Percentiles rank a stretch among this genome's conserved stretches.
phyloP scores from a whole-genome alignment of 2,797 vertebrate species.

The Anisognathus igniventris region DNA sequence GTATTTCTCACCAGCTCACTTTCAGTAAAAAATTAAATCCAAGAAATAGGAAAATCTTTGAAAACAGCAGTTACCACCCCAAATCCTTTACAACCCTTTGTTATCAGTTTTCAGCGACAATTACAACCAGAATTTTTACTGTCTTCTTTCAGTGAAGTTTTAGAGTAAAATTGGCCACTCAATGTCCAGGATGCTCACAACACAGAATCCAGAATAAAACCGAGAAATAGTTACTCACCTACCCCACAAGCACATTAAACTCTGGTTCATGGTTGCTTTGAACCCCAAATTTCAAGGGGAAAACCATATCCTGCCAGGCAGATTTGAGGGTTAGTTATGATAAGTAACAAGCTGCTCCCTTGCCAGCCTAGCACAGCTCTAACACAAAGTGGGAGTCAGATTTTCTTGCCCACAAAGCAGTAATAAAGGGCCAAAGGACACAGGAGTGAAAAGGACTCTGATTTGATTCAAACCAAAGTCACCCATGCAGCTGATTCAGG shows the following conservation, averaged over 20 bases:
- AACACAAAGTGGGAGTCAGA: not conserved
- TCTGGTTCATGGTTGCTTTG: not conserved
- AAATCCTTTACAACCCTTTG: not conserved
- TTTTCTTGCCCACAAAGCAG: not conserved
- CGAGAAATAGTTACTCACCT: not conserved
- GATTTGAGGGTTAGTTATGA: not conserved
- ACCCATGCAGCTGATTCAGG: not conserved
- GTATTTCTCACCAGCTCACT: not conserved
- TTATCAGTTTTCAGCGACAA: not conserved
- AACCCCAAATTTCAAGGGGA: not conserved
- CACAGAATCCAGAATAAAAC: not conserved
- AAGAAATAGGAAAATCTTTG: not conserved
- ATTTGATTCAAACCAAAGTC: not conserved
- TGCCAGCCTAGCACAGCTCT: not conserved
- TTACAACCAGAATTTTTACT: not conserved
- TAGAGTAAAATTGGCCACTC: not conserved
- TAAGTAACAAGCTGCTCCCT: not conserved
- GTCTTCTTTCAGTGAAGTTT: not conserved
- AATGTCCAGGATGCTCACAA: not conserved
- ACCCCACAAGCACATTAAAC: not conserved
- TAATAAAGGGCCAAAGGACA: not conserved
- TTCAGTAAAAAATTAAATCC: not conserved
- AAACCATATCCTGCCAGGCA: not conserved
- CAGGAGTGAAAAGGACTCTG: not conserved
- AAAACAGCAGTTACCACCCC: not conserved